Evolutionary conservation across 2,113 vertebrate genomes (phyloP).

Genomic region (Oenanthe oenanthe): DNA sequence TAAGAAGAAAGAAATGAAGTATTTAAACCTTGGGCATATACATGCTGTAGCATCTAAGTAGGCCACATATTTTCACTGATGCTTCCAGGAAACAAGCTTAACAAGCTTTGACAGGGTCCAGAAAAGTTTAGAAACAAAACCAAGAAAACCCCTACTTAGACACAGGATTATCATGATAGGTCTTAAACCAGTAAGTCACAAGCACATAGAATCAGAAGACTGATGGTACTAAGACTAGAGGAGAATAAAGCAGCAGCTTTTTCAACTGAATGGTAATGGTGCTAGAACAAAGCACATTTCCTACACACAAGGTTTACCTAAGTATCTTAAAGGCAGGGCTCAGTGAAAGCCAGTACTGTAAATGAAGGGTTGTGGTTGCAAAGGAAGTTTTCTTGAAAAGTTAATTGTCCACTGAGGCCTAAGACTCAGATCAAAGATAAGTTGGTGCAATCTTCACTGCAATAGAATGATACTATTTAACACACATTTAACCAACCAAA

Average conservation of each 20-base stretch:
- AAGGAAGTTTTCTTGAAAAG: not conserved
- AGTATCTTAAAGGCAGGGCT: not conserved
- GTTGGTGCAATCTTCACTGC: not conserved
- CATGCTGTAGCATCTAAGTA: not conserved
- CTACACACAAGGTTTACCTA: not conserved
- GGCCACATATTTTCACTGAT: not conserved
- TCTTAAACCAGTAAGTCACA: not conserved
- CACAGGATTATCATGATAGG: not conserved
- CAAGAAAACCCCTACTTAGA: not conserved
- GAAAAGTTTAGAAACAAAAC: not conserved
- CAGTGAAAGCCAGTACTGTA: not conserved
- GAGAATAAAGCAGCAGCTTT: not conserved
- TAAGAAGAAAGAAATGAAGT: not conserved
- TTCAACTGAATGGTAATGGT: not conserved
- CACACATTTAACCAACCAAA: not conserved
- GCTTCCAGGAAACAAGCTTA: not conserved
- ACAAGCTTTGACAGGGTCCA: not conserved
- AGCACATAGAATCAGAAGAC: not conserved
- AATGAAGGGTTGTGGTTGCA: not conserved
- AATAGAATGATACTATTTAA: not conserved
- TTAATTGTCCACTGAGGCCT: not conserved
- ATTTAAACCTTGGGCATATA: not conserved
- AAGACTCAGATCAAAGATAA: not conserved
- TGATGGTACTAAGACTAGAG: not conserved
- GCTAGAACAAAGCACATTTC: not conserved